Conservation (phyloP, 2,113 vertebrate genomes). For the Notothenia rossii region DNA sequence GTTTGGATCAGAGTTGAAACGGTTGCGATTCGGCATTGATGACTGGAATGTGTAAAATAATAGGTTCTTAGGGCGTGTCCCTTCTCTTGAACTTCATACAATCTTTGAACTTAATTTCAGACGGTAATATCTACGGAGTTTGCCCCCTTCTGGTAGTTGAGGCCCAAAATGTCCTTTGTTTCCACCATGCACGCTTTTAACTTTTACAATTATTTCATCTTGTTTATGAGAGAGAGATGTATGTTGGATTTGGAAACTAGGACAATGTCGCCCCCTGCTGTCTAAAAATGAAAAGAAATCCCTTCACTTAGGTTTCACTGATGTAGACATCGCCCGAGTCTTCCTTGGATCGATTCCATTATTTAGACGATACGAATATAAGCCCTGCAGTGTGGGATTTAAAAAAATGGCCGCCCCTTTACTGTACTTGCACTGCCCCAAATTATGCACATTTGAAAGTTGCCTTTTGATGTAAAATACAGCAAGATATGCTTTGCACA, state of each 20-base stretch:
- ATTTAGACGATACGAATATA: conserved; percentile 26
- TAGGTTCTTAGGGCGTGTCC: neutral
- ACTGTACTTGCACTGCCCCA: conserved; percentile 70
- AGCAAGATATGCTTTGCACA: conserved; percentile 84
- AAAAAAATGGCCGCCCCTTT: conserved; percentile 45
- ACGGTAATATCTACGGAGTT: neutral
- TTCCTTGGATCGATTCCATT: conserved; percentile 17
- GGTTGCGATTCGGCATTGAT: conserved; percentile 19
- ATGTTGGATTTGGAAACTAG: conserved; percentile 23
- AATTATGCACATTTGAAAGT: conserved; percentile 69
- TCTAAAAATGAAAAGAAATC: conserved; percentile 8
- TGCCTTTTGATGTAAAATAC: conserved; percentile 69
- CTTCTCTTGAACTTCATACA: neutral
- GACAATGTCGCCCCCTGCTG: conserved; percentile 38
- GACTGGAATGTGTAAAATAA: conserved; percentile 23
- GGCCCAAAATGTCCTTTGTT: conserved; percentile 11
- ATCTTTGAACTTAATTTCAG: neutral
- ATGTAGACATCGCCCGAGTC: conserved; percentile 22
- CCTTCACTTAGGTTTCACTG: neutral
- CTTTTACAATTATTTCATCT: conserved; percentile 5
- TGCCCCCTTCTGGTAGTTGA: neutral
- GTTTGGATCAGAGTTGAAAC: conserved; percentile 9
- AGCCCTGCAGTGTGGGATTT: conserved; percentile 51
- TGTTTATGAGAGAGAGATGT: conserved; percentile 23
- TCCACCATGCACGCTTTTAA: conserved; percentile 14